A percentile compares a stretch with the other conserved stretches of the same genome.
These are phyloP conservation scores for Metacarcinus magister DNA, from an alignment of 2,888 invertebrate species.

Conservation along the genomic window DNA sequence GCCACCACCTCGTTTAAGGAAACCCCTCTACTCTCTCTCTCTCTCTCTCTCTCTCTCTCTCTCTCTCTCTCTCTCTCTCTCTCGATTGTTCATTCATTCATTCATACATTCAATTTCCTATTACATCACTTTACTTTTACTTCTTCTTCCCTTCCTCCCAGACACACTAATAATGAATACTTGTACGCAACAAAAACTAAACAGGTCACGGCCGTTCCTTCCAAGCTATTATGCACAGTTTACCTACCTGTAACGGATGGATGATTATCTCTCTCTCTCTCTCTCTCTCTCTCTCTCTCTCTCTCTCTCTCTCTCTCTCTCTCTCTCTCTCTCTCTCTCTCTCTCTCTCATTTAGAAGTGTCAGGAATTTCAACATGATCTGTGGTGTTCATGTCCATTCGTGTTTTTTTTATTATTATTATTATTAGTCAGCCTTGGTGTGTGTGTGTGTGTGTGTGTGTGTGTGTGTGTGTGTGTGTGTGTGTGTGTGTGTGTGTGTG, in stretches of 20 bases:
- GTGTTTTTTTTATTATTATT: neutral
- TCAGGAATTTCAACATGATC: too few species aligned
- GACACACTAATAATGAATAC: neutral
- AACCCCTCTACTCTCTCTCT: too few species aligned
- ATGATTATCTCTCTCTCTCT: neutral
- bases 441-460: conserved; percentile 53
- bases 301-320: too few species aligned
- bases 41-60: too few species aligned
- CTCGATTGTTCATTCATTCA: neutral
- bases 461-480: conserved; percentile 53
- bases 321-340: too few species aligned
- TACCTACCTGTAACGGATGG: neutral
- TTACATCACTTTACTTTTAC: neutral
- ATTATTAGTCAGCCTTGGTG: neutral
- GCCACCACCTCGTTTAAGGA: too few species aligned
- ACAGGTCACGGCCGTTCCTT: neutral
- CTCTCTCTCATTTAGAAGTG: too few species aligned
- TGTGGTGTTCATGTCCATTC: too few species aligned
- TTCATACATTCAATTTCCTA: neutral
- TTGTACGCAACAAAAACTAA: neutral
- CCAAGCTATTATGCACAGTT: neutral
- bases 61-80: too few species aligned
- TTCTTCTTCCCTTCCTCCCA: neutral
- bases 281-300: too few species aligned
- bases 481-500: conserved; percentile 51